Evolutionary conservation across 2,888 invertebrate genomes (phyloP).

Genomic region (Myopa testacea): DNA sequence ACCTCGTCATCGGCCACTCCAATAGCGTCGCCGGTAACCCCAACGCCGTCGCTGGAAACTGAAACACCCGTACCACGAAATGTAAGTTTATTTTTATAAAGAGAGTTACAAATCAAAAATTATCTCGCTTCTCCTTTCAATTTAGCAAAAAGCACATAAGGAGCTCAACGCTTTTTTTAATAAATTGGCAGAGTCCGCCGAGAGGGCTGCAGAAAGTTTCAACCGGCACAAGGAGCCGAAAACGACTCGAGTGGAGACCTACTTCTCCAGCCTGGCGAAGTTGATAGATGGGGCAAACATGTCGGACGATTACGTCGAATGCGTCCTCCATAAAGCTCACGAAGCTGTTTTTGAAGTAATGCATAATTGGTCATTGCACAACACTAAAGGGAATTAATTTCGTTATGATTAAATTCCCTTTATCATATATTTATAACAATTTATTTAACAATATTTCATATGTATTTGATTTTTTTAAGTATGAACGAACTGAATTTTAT

Average conservation of each 20-base stretch:
- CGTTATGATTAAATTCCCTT: not conserved
- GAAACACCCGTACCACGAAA: too few relatives aligned
- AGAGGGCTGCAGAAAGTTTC: not conserved
- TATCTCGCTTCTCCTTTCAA: too few relatives aligned
- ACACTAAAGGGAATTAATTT: not conserved
- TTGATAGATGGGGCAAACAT: not conserved
- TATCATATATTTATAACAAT: not conserved
- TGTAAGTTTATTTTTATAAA: too few relatives aligned
- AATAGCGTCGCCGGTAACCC: too few relatives aligned
- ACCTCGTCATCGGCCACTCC: too few relatives aligned
- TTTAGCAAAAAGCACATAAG: not conserved
- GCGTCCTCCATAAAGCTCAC: not conserved
- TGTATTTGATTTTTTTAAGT: too few relatives aligned
- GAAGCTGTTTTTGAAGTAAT: not conserved
- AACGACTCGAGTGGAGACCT: not conserved
- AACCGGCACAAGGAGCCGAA: not conserved
- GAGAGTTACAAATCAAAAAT: too few relatives aligned
- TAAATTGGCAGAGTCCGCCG: not conserved
- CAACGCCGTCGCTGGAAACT: too few relatives aligned
- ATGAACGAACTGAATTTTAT: too few relatives aligned
- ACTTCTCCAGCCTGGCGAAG: not conserved
- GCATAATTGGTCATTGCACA: not conserved
- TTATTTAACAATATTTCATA: too few relatives aligned
- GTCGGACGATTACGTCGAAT: not conserved
- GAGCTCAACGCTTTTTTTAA: not conserved